Conservation (phyloP, 2,113 vertebrate species). For the Anhinga rufa region DNA sequence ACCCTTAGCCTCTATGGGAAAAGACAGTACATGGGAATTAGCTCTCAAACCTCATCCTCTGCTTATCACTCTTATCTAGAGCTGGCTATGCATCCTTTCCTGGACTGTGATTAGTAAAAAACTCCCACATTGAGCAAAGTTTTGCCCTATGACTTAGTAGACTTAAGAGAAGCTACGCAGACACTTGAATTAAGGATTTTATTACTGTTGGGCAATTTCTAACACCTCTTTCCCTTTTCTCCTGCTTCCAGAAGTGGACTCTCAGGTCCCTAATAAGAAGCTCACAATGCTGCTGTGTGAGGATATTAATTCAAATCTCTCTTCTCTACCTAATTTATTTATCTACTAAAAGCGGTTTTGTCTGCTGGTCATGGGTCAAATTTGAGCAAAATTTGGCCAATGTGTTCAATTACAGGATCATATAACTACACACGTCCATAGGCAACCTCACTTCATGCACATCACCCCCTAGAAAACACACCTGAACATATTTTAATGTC, state of each 20-base stretch:
- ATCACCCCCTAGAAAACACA: not conserved
- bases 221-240: not conserved
- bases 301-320: not conserved
- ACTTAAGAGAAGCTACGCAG: not conserved
- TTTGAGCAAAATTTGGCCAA: not conserved
- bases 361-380: not conserved
- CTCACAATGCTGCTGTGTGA: not conserved
- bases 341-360: not conserved
- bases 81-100: not conserved
- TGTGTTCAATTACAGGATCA: not conserved
- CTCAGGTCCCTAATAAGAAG: not conserved
- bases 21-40: not conserved
- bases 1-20: not conserved
- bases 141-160: not conserved
- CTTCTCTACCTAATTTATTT: not conserved
- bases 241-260: not conserved
- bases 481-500: not conserved
- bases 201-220: not conserved
- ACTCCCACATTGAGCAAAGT: not conserved
- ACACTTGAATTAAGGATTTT: not conserved
- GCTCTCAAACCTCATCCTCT: not conserved
- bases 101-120: not conserved
- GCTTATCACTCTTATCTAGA: not conserved
- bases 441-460: not conserved
- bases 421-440: accelerated